A percentile compares a stretch with the other conserved stretches of the same genome.
Conservation (phyloP, 30 jellyfish, hydroid and myxozoan species). For the Aurelia sp. region DNA sequence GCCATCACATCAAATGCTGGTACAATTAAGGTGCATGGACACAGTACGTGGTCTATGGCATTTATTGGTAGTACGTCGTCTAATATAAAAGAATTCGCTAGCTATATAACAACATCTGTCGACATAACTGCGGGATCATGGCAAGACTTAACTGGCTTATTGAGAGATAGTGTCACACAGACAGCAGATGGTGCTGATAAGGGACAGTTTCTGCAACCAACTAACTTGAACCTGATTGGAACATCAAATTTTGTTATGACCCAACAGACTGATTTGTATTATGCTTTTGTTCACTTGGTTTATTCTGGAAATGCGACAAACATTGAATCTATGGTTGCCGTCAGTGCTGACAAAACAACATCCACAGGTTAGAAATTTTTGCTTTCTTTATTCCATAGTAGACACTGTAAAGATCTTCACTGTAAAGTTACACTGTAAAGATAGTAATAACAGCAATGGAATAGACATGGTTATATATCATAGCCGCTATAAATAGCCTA, state of each 20-base stretch:
- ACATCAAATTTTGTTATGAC: constrained; percentile 62
- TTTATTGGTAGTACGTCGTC: constrained; percentile 77
- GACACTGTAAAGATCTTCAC: no score
- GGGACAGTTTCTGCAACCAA: constrained; percentile 84
- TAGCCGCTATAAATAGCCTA: no score
- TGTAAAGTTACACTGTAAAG: no score
- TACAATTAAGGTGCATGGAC: constrained; percentile 36
- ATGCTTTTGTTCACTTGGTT: constrained; percentile 76
- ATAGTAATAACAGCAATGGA: no score
- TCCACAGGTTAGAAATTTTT: constrained; percentile 48
- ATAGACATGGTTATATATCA: no score
- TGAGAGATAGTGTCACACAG: constrained; percentile 58
- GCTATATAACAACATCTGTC: constrained; percentile 30
- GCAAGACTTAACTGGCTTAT: constrained; percentile 44
- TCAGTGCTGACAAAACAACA: constrained; percentile 69
- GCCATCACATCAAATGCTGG: constrained; percentile 58
- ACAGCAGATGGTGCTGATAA: constrained; percentile 46
- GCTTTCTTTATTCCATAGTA: not conserved
- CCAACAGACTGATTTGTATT: constrained; percentile 78
- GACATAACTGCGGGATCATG: constrained; percentile 38
- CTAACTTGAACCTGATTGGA: constrained; percentile 59
- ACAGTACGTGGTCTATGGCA: constrained; percentile 90
- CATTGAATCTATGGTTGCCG: constrained; percentile 83
- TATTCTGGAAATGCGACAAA: constrained; percentile 77
- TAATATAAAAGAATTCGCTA: constrained; percentile 72